Percentiles rank a stretch among this genome's conserved stretches.
Evolutionary conservation across 2,888 invertebrate species (phyloP).

Genomic region (Strigamia maritima): DNA sequence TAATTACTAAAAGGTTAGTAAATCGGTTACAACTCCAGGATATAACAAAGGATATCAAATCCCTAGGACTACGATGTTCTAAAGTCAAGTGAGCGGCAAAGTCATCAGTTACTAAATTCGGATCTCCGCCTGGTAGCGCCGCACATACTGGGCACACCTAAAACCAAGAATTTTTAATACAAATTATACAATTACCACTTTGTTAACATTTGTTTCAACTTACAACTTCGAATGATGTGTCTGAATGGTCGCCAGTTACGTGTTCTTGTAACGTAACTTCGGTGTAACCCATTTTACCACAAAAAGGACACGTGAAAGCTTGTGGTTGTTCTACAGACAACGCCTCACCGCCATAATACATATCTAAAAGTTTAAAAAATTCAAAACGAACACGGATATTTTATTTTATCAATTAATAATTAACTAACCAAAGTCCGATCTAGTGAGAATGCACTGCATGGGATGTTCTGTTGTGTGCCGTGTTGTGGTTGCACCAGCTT

Average conservation of each 20-base stretch:
- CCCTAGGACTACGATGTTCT: slow-evolving; percentile 76
- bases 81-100: slow-evolving; percentile 92
- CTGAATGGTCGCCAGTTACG: slow-evolving; percentile 69
- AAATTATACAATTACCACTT: too few species aligned
- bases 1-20: slow-evolving; percentile 28
- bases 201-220: slow-evolving; percentile 47
- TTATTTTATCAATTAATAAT: neutral
- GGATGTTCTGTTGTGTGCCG: slow-evolving; percentile 95
- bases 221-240: slow-evolving; percentile 85
- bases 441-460: slow-evolving; percentile 97
- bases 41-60: slow-evolving; percentile 75
- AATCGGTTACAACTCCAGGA: slow-evolving; percentile 34
- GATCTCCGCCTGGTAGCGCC: slow-evolving; percentile 92
- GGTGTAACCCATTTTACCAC: slow-evolving; percentile 93
- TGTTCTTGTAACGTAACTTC: slow-evolving; percentile 73
- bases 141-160: slow-evolving; percentile 97
- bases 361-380: slow-evolving; percentile 60
- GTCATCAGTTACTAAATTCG: slow-evolving; percentile 96
- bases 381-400: slow-evolving; percentile 31
- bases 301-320: slow-evolving; percentile 96
- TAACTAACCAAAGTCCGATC: slow-evolving; percentile 84
- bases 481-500: slow-evolving; percentile 83
- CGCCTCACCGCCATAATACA: slow-evolving; percentile 94
- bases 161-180: slow-evolving; percentile 46
- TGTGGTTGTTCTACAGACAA: slow-evolving; percentile 83